Conservation (phyloP, 2,888 invertebrate species). For the Psylliodes chrysocephalus region DNA sequence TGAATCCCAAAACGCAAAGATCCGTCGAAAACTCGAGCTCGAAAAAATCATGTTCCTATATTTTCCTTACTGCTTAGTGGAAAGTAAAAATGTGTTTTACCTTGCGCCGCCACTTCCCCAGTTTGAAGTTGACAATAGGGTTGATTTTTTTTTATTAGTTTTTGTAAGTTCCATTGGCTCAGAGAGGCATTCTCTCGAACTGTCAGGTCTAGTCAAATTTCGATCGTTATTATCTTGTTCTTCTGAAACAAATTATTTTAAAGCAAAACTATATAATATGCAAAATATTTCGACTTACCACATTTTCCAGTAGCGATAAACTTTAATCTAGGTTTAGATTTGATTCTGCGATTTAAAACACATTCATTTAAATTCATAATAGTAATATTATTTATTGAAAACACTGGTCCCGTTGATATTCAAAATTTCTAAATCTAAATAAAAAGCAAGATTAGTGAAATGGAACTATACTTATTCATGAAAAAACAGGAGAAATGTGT, state of each 20-base stretch:
- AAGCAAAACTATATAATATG: neutral
- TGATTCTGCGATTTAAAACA: constrained; percentile 33
- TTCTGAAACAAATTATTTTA: neutral
- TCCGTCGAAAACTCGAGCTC: too few relatives aligned
- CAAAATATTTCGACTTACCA: neutral
- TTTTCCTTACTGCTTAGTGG: too few relatives aligned
- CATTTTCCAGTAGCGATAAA: constrained; percentile 8
- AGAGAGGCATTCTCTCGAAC: neutral
- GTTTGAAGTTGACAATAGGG: constrained; percentile 17
- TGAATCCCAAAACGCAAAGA: too few relatives aligned
- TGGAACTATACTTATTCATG: too few relatives aligned
- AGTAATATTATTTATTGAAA: too few relatives aligned
- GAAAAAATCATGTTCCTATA: too few relatives aligned
- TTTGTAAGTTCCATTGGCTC: neutral
- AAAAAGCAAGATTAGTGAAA: too few relatives aligned
- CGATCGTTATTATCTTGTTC: neutral
- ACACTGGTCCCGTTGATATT: too few relatives aligned
- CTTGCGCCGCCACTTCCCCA: constrained; percentile 29
- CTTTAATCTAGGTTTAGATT: constrained; percentile 1
- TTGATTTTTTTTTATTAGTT: constrained; percentile 10
- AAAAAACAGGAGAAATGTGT: too few relatives aligned
- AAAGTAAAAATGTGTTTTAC: constrained; percentile 6
- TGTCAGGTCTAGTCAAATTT: neutral
- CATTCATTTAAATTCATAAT: constrained; percentile 49
- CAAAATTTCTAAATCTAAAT: too few relatives aligned